These are phyloP conservation scores for Tokudaia muenninki DNA, from an alignment of 2,797 vertebrate species.

Conservation along the genomic window DNA sequence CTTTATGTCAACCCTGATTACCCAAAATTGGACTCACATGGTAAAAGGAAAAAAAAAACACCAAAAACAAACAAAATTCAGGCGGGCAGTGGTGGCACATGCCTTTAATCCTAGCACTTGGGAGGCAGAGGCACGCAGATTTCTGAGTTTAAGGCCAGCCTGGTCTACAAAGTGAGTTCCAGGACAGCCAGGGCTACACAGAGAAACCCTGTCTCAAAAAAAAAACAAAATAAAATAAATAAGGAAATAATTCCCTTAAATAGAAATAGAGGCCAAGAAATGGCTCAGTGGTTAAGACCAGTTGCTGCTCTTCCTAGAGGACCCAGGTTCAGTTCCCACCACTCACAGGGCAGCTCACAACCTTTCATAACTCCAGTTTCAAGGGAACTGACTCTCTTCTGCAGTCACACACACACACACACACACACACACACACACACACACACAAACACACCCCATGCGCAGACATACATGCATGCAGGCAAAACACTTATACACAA, in stretches of 20 bases:
- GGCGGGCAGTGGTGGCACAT: too few species aligned
- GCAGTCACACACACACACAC: neutral
- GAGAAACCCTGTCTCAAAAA: too few species aligned
- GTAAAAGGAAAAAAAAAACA: neutral
- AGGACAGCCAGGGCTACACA: too few species aligned
- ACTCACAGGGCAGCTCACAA: neutral
- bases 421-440: too few species aligned
- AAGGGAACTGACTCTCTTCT: neutral
- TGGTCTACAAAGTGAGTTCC: too few species aligned
- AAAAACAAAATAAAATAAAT: too few species aligned
- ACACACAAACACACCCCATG: too few species aligned
- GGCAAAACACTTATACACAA: neutral
- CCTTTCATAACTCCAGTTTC: neutral
- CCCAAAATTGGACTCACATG: neutral
- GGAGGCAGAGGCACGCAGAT: too few species aligned
- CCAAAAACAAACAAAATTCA: neutral
- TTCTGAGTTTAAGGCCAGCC: too few species aligned
- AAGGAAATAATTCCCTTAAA: too few species aligned
- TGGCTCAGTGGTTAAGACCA: neutral
- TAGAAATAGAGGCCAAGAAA: neutral
- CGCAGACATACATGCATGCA: neutral
- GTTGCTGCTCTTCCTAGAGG: neutral
- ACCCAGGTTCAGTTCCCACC: neutral
- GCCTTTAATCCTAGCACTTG: too few species aligned
- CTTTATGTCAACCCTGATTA: neutral